Evolutionary conservation across 2,113 vertebrate genomes (phyloP).

Genomic region (Cololabis saira): DNA sequence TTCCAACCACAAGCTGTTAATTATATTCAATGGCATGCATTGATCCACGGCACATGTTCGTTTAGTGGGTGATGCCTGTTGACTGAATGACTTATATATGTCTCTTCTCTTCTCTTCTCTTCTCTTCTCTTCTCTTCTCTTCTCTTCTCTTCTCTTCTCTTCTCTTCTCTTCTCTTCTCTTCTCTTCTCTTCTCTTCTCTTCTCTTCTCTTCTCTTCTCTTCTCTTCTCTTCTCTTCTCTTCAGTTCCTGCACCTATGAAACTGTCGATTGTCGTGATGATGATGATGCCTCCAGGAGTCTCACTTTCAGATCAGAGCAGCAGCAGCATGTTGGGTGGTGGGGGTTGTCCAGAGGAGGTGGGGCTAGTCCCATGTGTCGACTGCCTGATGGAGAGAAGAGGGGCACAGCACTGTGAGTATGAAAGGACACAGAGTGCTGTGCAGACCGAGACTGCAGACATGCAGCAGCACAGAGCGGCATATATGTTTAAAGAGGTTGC

Average conservation of each 20-base stretch:
- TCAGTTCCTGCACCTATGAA: not conserved
- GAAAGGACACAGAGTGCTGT: slow-evolving; percentile 57
- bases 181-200: too few species aligned
- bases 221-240: not conserved
- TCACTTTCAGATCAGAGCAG: slow-evolving; percentile 42
- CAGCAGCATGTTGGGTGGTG: slow-evolving; percentile 41
- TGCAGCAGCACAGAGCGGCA: slow-evolving; percentile 56
- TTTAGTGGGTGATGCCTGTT: slow-evolving; percentile 15
- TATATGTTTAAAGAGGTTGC: slow-evolving; percentile 64
- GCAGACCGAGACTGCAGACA: slow-evolving; percentile 65
- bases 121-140: not conserved
- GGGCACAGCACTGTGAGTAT: slow-evolving; percentile 60
- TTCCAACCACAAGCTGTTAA: slow-evolving; percentile 45
- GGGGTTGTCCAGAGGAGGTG: slow-evolving; percentile 66
- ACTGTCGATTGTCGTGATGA: slow-evolving; percentile 1
- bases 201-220: too few species aligned
- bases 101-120: not conserved
- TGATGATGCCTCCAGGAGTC: slow-evolving; percentile 23
- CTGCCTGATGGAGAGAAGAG: slow-evolving; percentile 65
- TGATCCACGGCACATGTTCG: slow-evolving; percentile 36
- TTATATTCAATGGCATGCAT: slow-evolving; percentile 12
- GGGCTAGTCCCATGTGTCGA: slow-evolving; percentile 70
- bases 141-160: not conserved
- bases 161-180: too few species aligned
- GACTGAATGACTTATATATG: slow-evolving; percentile 21